Evolutionary conservation across 2,113 vertebrate genomes (phyloP).

Genomic region (Balaeniceps rex): DNA sequence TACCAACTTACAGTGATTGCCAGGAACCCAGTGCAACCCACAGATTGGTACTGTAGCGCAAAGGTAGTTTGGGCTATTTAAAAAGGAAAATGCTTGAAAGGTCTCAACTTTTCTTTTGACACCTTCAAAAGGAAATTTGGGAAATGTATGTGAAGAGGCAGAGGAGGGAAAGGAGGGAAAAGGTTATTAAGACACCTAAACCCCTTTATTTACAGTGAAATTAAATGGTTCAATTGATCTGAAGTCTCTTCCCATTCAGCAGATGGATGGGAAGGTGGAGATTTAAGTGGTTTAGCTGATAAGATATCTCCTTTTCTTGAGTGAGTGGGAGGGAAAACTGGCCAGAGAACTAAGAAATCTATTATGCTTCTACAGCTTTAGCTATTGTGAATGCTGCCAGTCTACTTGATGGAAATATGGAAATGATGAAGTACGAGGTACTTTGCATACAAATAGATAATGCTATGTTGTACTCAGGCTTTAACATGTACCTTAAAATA

Average conservation of each 20-base stretch:
- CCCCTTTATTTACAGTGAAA: neutral
- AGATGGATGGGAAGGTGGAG: neutral
- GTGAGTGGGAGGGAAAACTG: neutral
- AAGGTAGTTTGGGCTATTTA: neutral
- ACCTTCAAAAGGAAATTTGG: neutral
- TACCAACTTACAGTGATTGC: neutral
- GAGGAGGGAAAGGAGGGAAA: neutral
- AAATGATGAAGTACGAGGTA: neutral
- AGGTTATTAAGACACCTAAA: neutral
- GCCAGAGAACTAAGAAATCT: neutral
- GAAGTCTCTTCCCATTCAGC: neutral
- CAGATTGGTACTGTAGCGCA: neutral
- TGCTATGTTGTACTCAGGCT: neutral
- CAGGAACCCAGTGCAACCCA: neutral
- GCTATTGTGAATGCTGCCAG: neutral
- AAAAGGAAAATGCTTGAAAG: neutral
- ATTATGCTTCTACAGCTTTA: neutral
- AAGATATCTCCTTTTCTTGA: neutral
- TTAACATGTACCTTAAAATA: neutral
- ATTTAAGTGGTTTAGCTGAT: neutral
- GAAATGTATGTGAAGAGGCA: neutral
- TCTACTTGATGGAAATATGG: neutral
- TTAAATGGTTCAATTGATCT: neutral
- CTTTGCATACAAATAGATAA: neutral
- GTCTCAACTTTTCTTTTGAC: neutral